phyloP scores from a whole-genome alignment of 2,113 vertebrate genomes.

The Tupaia chinensis region DNA sequence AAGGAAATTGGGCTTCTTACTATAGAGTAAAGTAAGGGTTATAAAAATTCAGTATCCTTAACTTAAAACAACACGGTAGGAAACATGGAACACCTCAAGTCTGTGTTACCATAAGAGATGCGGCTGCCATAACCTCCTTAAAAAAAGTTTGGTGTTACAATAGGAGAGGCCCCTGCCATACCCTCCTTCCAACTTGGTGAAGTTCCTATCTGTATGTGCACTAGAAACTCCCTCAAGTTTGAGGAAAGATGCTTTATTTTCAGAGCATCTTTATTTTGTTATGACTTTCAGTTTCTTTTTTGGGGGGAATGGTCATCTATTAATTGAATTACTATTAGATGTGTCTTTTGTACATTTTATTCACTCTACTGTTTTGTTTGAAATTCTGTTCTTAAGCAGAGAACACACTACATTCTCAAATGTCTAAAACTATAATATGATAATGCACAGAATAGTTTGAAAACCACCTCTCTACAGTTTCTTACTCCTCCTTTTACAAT shows the following conservation, averaged over 20 bases:
- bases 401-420: not conserved
- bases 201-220: not conserved
- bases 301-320: not conserved
- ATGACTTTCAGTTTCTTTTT: not conserved
- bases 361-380: not conserved
- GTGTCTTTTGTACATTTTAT: not conserved
- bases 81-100: not conserved
- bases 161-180: no score
- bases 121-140: no score
- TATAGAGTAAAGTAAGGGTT: not conserved
- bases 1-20: not conserved
- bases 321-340: not conserved
- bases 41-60: not conserved
- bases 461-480: not conserved
- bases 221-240: not conserved
- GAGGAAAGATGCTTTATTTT: not conserved
- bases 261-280: not conserved
- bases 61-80: not conserved
- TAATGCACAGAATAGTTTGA: not conserved
- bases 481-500: not conserved
- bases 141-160: no score
- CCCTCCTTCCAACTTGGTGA: not conserved
- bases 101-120: not conserved
- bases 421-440: not conserved
- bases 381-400: slow-evolving; percentile 16